Evolutionary conservation across 2,113 vertebrate genomes (phyloP).

Genomic region (Odontophorus gujanensis): DNA sequence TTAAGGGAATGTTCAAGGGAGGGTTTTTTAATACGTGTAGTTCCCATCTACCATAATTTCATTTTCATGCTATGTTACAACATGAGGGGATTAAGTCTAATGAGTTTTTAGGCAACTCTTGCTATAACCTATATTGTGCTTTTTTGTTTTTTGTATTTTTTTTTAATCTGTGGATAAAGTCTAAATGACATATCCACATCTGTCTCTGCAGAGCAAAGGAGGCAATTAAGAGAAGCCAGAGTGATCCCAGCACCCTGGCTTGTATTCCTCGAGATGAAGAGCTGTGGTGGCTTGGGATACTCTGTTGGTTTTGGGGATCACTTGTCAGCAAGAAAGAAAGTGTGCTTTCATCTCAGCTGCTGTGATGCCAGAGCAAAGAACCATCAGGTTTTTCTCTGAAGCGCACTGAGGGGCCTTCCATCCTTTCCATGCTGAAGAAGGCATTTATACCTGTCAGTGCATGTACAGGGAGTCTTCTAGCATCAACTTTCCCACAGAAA

Average conservation of each 20-base stretch:
- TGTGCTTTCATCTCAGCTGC: not conserved
- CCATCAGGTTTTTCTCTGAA: not conserved
- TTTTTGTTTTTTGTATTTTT: not conserved
- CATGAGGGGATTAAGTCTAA: not conserved
- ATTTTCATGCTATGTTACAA: not conserved
- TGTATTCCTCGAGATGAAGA: constrained; percentile 6
- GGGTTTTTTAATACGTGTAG: not conserved
- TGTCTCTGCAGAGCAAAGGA: constrained; percentile 53
- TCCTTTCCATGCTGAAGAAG: not conserved
- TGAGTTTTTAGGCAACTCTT: constrained; percentile 10
- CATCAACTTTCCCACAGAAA: not conserved
- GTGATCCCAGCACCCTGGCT: constrained; percentile 52
- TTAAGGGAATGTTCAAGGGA: not conserved
- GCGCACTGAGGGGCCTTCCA: not conserved
- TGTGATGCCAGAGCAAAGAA: not conserved
- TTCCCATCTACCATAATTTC: not conserved
- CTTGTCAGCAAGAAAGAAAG: constrained; percentile 21
- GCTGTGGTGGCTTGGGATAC: constrained; percentile 32
- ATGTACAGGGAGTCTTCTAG: not conserved
- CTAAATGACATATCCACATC: constrained; percentile 8
- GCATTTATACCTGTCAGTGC: not conserved
- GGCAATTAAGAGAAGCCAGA: constrained; percentile 64
- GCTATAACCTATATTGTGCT: constrained; percentile 21
- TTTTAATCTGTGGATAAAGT: constrained; percentile 29
- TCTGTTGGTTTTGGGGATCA: constrained; percentile 31